Percentiles rank a stretch among this genome's conserved stretches.
These are phyloP conservation scores for Sinocyclocheilus anshuiensis DNA, from an alignment of 2,113 vertebrate species.

Conservation along the genomic window DNA sequence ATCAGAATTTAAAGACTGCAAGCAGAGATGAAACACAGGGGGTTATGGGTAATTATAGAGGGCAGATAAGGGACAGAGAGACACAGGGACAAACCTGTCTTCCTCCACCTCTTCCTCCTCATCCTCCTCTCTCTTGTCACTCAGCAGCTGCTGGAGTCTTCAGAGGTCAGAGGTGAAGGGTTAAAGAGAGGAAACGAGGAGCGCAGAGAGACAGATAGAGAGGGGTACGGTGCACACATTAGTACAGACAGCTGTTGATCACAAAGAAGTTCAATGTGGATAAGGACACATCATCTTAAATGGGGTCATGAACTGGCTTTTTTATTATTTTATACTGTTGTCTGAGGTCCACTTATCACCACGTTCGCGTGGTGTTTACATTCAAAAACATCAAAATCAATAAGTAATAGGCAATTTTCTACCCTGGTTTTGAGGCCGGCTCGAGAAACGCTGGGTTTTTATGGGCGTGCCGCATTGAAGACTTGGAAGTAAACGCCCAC, in stretches of 20 bases:
- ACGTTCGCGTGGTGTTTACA: too few species aligned
- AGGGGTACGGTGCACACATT: conserved; percentile 33
- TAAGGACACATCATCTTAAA: too few species aligned
- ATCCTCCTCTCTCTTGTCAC: conserved; percentile 88
- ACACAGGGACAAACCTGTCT: conserved; percentile 73
- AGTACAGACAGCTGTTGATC: conserved; percentile 21
- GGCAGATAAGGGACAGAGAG: conserved; percentile 63
- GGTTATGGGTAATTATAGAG: conserved; percentile 64
- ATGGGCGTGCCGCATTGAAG: too few species aligned
- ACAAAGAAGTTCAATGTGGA: not conserved
- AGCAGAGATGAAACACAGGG: conserved; percentile 70
- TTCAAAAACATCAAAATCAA: too few species aligned
- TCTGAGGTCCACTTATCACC: too few species aligned
- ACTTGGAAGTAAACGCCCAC: too few species aligned
- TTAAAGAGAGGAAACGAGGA: conserved; percentile 76
- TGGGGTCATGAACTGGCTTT: too few species aligned
- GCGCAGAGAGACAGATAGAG: conserved; percentile 18
- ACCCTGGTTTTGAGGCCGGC: too few species aligned
- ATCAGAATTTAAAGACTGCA: conserved; percentile 69
- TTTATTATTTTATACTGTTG: too few species aligned
- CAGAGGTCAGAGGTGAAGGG: conserved; percentile 68
- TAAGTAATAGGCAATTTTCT: too few species aligned
- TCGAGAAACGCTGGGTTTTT: too few species aligned
- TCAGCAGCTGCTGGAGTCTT: conserved; percentile 97
- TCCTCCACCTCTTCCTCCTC: conserved; percentile 73